Percentiles rank a stretch among this genome's conserved stretches.
These are phyloP conservation scores for Ormyrus pomaceus DNA, from an alignment of 2,888 invertebrate genomes.

Conservation along the genomic window DNA sequence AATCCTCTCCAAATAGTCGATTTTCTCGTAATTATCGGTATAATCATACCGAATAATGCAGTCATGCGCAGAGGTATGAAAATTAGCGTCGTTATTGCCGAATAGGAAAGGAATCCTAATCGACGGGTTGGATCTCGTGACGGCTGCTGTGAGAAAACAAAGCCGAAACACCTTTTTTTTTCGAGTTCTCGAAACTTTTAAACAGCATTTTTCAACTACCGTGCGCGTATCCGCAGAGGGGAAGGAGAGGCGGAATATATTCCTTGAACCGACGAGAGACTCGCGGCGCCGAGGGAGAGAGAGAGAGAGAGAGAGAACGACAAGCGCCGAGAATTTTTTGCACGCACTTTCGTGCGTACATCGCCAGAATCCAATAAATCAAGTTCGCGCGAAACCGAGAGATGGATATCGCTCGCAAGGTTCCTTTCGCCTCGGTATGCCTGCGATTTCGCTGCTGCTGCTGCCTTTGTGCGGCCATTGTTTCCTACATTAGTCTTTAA, in stretches of 20 bases:
- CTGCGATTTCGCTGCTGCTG: slow-evolving; percentile 21
- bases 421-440: slow-evolving; percentile 35
- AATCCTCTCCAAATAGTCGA: background rate
- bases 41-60: no score
- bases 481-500: no score
- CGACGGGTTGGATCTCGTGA: no score
- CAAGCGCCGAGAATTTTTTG: slow-evolving; percentile 57
- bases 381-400: slow-evolving; percentile 67
- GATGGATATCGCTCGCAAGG: slow-evolving; percentile 64
- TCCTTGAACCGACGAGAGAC: slow-evolving; percentile 17
- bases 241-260: slow-evolving; percentile 18
- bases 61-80: no score
- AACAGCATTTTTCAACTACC: slow-evolving; percentile 39
- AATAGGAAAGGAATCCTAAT: no score
- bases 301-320: slow-evolving; percentile 23
- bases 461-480: no score
- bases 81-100: no score
- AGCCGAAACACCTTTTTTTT: slow-evolving; percentile 1
- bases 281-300: slow-evolving; percentile 10
- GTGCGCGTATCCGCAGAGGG: background rate
- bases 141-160: background rate
- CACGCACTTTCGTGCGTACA: slow-evolving; percentile 60
- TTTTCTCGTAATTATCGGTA: background rate
- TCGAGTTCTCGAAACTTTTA: slow-evolving; percentile 16
- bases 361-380: slow-evolving; percentile 67